phyloP scores from a whole-genome alignment of 2,888 invertebrate genomes.

The Bimastos eiseni region DNA sequence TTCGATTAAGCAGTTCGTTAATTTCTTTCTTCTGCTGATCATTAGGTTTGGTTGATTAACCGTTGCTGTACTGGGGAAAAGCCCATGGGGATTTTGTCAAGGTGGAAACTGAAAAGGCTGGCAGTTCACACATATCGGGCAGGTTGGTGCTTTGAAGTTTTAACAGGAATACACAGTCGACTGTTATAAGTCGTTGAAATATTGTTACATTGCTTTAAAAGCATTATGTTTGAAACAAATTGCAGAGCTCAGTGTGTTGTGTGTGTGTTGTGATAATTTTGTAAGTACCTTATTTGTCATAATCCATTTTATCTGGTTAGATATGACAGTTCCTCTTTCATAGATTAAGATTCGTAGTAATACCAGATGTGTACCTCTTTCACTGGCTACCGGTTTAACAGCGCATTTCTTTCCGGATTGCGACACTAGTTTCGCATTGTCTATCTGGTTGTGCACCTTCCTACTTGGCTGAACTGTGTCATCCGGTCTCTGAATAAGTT shows the following conservation, averaged over 20 bases:
- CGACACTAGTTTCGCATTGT: too few relatives aligned
- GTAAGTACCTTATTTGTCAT: background rate
- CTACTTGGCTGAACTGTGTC: too few relatives aligned
- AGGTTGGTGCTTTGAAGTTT: background rate
- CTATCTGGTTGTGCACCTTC: too few relatives aligned
- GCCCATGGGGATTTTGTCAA: background rate
- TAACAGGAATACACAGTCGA: background rate
- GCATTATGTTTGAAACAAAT: background rate
- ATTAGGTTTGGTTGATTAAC: constrained; percentile 13
- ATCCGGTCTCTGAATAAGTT: too few relatives aligned
- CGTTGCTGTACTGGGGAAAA: background rate
- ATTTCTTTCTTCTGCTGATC: background rate
- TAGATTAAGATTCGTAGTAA: background rate
- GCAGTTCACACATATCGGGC: background rate
- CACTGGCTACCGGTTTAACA: too few relatives aligned
- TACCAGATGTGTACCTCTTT: too few relatives aligned
- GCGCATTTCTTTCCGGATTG: too few relatives aligned
- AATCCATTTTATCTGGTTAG: background rate
- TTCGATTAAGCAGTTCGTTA: background rate
- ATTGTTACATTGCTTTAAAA: background rate
- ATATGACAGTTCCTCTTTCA: too few relatives aligned
- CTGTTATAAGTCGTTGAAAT: background rate
- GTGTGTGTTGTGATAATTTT: background rate
- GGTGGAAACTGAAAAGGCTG: constrained; percentile 17
- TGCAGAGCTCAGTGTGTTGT: background rate